Conservation (phyloP, 2,797 vertebrate species). For the Centropyge bicolor region DNA sequence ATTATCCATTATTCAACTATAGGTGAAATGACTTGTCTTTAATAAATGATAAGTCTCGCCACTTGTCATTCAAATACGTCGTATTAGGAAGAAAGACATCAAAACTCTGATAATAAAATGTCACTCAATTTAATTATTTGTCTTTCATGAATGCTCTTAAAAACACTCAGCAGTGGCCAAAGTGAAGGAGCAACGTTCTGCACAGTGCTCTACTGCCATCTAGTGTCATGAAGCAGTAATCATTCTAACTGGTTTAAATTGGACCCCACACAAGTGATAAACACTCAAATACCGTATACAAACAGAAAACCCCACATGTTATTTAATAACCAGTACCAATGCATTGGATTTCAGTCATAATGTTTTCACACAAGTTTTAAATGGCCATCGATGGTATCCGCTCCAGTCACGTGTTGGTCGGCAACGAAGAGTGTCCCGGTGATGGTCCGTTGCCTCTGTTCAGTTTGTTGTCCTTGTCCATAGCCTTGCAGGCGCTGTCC, state of each 20-base stretch:
- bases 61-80: conserved; percentile 23
- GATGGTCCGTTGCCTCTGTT: too few species aligned
- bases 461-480: too few species aligned
- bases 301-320: too few species aligned
- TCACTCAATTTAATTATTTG: conserved; percentile 21
- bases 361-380: too few species aligned
- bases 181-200: not conserved
- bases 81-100: conserved; percentile 2
- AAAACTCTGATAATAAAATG: conserved; percentile 30
- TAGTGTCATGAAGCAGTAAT: not conserved
- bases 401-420: too few species aligned
- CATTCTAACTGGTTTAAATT: not conserved
- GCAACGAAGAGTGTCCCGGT: too few species aligned
- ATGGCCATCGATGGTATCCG: too few species aligned
- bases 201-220: conserved; percentile 26
- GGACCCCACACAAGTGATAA: not conserved
- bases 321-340: too few species aligned
- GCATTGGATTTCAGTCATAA: too few species aligned
- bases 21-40: conserved; percentile 27
- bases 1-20: conserved; percentile 23
- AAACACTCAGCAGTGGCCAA: not conserved
- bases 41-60: conserved; percentile 13
- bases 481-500: too few species aligned
- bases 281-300: too few species aligned
- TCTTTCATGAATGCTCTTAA: conserved; percentile 28